These are phyloP conservation scores for Crocodylus rhombifer DNA, from an alignment of 2,797 vertebrate species.

Conservation along the genomic window DNA sequence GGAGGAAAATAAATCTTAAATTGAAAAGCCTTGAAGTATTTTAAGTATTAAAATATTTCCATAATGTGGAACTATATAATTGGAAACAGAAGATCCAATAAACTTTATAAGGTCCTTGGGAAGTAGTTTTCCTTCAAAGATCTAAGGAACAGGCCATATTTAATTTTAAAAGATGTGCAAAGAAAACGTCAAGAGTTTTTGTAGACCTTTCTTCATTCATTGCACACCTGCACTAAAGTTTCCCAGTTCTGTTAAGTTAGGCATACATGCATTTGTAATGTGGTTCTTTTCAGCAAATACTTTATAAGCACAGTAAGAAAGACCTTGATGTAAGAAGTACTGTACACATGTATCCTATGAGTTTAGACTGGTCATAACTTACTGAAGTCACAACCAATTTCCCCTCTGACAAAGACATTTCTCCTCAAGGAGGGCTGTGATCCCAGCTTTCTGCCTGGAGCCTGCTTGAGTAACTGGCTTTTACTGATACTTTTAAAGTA, in stretches of 20 bases:
- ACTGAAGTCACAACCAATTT: not conserved
- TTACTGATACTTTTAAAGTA: not conserved
- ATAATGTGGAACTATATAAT: not conserved
- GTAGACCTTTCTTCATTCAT: not conserved
- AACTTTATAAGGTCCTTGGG: not conserved
- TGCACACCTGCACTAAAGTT: not conserved
- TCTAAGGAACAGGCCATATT: not conserved
- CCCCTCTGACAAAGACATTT: not conserved
- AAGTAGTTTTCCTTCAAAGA: not conserved
- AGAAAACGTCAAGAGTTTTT: not conserved
- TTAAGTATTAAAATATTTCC: not conserved
- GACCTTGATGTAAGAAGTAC: not conserved
- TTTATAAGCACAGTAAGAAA: not conserved
- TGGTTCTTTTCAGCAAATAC: conserved; percentile 6
- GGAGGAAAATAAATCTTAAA: not conserved
- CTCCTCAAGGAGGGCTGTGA: not conserved
- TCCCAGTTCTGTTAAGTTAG: not conserved
- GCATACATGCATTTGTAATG: not conserved
- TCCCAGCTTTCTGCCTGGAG: not conserved
- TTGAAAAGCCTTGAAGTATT: not conserved
- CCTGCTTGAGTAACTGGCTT: not conserved
- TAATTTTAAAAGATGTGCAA: not conserved
- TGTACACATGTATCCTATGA: not conserved
- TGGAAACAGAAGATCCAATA: not conserved
- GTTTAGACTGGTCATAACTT: conserved; percentile 18